These are phyloP conservation scores for Ditylenchus weischeri DNA, from an alignment of 2,888 invertebrate genomes.

Conservation along the genomic window DNA sequence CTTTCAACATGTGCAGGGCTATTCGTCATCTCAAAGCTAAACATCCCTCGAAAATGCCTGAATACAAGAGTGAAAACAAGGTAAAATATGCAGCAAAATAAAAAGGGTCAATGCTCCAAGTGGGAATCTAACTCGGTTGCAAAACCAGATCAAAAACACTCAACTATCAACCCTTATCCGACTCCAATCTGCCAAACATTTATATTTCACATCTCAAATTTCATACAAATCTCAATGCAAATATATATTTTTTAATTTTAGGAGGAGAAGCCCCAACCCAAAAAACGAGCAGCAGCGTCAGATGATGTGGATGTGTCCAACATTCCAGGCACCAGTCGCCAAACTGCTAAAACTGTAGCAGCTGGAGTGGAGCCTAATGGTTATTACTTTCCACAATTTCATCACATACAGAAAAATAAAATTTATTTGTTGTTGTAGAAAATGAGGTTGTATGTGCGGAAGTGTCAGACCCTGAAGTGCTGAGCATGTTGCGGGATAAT, in stretches of 20 bases:
- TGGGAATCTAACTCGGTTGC: too few species aligned
- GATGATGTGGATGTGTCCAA: too few species aligned
- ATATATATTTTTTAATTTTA: too few species aligned
- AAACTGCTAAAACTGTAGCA: background rate
- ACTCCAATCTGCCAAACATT: too few species aligned
- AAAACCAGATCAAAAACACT: too few species aligned
- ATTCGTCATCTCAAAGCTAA: conserved; percentile 55
- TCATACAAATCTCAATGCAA: too few species aligned
- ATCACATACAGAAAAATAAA: background rate
- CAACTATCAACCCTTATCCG: too few species aligned
- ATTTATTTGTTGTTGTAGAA: conserved; percentile 8
- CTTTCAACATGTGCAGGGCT: conserved; percentile 57
- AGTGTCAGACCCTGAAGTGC: conserved; percentile 22
- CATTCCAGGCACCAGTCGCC: background rate
- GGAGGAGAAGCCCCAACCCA: too few species aligned
- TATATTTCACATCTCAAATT: too few species aligned
- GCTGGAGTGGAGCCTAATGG: background rate
- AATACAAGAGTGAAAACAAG: conserved; percentile 33
- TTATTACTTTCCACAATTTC: background rate
- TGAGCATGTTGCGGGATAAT: conserved; percentile 32
- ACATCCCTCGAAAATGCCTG: conserved; percentile 56
- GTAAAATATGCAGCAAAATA: background rate
- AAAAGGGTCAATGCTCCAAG: too few species aligned
- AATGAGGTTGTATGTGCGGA: conserved; percentile 26
- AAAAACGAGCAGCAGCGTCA: too few species aligned